Evolutionary conservation across 2,797 vertebrate genomes (phyloP).

Genomic region (Onychomys torridus): DNA sequence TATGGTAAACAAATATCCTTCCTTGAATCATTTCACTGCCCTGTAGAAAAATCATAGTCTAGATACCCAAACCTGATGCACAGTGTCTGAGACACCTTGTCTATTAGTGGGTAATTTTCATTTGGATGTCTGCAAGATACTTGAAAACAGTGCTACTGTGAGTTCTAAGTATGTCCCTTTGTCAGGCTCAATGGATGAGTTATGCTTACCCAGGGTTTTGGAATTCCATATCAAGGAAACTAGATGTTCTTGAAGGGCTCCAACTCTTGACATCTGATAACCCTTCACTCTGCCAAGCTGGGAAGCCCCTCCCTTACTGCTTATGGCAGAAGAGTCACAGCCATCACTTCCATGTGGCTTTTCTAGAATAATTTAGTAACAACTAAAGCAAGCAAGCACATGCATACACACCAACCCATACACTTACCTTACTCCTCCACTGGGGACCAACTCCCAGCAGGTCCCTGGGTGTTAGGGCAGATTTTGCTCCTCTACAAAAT

Average conservation of each 20-base stretch:
- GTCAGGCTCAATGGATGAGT: not conserved
- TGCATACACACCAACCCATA: not conserved
- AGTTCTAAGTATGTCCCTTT: not conserved
- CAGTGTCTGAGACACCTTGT: not conserved
- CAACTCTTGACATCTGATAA: not conserved
- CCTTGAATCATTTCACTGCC: not conserved
- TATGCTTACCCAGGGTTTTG: conserved; percentile 8
- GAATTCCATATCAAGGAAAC: not conserved
- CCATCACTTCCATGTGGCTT: not conserved
- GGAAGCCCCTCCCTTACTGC: not conserved
- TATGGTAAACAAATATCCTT: conserved; percentile 4
- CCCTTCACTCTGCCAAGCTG: not conserved
- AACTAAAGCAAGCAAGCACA: not conserved
- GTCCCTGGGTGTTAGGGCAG: not conserved
- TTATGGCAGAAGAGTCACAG: not conserved
- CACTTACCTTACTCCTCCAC: not conserved
- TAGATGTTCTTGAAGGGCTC: not conserved
- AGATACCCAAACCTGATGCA: not conserved
- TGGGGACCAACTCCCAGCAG: not conserved
- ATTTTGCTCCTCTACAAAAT: not conserved
- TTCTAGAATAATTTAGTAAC: not conserved
- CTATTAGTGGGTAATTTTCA: not conserved
- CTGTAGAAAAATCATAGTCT: not conserved
- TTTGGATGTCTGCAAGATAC: not conserved
- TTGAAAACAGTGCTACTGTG: not conserved